Conservation (phyloP, 2,113 vertebrate genomes). For the Sialia sialis region DNA sequence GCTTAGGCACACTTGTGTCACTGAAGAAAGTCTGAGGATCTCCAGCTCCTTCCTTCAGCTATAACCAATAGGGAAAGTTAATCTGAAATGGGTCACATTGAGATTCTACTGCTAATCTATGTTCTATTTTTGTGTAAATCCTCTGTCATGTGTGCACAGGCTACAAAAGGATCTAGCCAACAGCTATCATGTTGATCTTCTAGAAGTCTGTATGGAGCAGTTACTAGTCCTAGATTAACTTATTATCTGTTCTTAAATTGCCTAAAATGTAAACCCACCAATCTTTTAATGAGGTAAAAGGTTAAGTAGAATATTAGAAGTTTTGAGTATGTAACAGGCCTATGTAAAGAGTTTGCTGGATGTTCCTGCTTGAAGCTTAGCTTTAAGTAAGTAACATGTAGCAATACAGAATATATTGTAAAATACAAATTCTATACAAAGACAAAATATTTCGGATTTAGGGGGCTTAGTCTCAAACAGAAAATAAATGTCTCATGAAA, state of each 20-base stretch:
- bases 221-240: conserved; percentile 48
- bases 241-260: conserved; percentile 58
- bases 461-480: not conserved
- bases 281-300: conserved; percentile 60
- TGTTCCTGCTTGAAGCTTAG: not conserved
- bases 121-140: conserved; percentile 49
- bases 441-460: not conserved
- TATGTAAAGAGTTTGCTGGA: not conserved
- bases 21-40: not conserved
- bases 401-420: not conserved
- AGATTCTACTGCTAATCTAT: conserved; percentile 54
- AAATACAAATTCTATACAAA: not conserved
- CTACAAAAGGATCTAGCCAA: conserved; percentile 10
- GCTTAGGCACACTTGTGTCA: not conserved
- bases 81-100: conserved; percentile 48
- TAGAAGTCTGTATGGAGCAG: not conserved
- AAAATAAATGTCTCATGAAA: not conserved
- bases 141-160: not conserved
- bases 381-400: not conserved
- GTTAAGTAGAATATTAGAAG: conserved; percentile 29
- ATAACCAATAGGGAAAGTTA: conserved; percentile 34
- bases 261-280: conserved; percentile 42
- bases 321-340: not conserved
- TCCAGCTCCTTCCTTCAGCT: not conserved
- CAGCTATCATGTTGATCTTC: conserved; percentile 38